Evolutionary conservation across 1,140 invertebrate genomes (phyloP).

Genomic region (Tetragonula clypearis): DNA sequence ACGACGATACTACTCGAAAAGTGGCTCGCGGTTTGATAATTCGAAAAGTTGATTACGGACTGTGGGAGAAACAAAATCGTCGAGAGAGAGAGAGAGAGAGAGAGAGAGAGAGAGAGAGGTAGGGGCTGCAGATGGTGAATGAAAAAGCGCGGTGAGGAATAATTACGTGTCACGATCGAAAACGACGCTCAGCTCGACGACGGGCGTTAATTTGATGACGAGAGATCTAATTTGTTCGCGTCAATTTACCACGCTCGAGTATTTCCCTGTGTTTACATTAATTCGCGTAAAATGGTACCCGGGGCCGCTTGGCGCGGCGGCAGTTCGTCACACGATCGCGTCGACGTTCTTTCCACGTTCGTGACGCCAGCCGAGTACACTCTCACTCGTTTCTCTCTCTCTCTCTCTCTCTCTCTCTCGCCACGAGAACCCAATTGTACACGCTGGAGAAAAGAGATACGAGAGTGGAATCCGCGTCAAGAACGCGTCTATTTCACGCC

Average conservation of each 20-base stretch:
- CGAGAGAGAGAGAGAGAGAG: too few relatives aligned
- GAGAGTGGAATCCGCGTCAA: neutral
- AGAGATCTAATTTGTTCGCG: constrained; percentile 49
- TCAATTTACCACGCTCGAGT: constrained; percentile 44
- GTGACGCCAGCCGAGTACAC: neutral
- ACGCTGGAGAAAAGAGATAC: neutral
- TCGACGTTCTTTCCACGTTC: neutral
- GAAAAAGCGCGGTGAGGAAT: constrained; percentile 31
- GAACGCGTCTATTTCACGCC: constrained; percentile 16
- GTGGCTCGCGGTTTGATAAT: neutral
- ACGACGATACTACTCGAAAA: neutral
- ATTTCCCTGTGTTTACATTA: constrained; percentile 43
- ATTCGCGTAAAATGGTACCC: constrained; percentile 41
- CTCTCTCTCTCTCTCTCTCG: too few relatives aligned
- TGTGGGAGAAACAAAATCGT: neutral
- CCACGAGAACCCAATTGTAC: neutral
- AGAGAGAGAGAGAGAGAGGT: too few relatives aligned
- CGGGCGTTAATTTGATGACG: constrained; percentile 43
- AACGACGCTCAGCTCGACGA: neutral
- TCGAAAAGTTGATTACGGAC: too few relatives aligned
- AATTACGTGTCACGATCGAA: constrained; percentile 42
- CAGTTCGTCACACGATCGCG: constrained; percentile 6
- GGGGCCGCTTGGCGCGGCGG: neutral
- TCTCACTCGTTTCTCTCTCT: too few relatives aligned
- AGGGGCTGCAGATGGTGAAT: too few relatives aligned